A percentile compares a stretch with the other conserved stretches of the same genome.
phyloP scores from a whole-genome alignment of 2,888 invertebrate genomes.

The Acholoe squamosa region DNA sequence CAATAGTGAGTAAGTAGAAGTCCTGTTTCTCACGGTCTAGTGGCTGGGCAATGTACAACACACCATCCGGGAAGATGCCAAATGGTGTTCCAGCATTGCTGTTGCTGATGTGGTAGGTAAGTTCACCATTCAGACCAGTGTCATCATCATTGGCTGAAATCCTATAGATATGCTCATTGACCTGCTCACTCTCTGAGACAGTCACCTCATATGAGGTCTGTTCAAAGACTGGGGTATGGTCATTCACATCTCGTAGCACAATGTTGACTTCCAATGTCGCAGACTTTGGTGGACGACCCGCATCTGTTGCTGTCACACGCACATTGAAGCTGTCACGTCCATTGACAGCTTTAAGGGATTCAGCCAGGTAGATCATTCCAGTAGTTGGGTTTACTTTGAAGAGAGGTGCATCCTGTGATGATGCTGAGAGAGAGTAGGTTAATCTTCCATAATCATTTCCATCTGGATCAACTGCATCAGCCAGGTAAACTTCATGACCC shows the following conservation, averaged over 20 bases:
- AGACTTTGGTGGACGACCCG: conserved; percentile 74
- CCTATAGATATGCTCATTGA: conserved; percentile 88
- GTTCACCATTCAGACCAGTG: conserved; percentile 76
- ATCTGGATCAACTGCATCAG: conserved; percentile 93
- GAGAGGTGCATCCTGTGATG: conserved; percentile 86
- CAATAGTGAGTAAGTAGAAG: conserved; percentile 94
- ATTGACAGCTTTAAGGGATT: conserved; percentile 84
- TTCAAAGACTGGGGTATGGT: conserved; percentile 97
- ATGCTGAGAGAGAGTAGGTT: conserved; percentile 91
- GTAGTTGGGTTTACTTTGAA: conserved; percentile 93
- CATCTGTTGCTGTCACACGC: conserved; percentile 76
- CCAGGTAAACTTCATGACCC: conserved; percentile 95
- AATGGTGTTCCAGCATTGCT: conserved; percentile 94
- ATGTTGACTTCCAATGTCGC: conserved; percentile 72
- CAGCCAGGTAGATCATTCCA: conserved; percentile 94
- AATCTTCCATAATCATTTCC: conserved; percentile 92
- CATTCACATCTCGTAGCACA: conserved; percentile 94
- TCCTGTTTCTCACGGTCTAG: conserved; percentile 95
- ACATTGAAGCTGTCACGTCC: conserved; percentile 68
- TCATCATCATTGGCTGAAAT: conserved; percentile 79
- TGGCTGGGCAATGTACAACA: conserved; percentile 92
- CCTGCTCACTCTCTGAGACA: conserved; percentile 93
- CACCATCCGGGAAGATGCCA: conserved; percentile 97
- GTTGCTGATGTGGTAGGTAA: conserved; percentile 88
- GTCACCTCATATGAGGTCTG: conserved; percentile 96